A percentile compares a stretch with the other conserved stretches of the same genome.
Conservation (phyloP, 53 echinoderm and acorn worm genomes). For the Crossaster papposus region DNA sequence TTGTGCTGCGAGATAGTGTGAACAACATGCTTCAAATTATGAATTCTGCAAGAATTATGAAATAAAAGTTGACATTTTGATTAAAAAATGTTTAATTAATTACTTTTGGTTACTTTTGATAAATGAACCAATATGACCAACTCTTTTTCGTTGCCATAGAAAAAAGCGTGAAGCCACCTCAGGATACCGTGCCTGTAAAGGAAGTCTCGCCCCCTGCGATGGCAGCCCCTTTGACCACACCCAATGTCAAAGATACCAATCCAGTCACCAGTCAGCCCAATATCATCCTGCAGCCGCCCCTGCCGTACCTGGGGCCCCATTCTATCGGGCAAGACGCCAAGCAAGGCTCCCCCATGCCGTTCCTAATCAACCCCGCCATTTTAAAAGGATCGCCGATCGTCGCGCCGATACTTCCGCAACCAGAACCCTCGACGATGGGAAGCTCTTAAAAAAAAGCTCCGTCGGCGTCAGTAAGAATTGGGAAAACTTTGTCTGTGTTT, state of each 20-base stretch:
- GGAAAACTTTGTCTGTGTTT: too few relatives aligned
- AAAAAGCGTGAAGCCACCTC: constrained; percentile 1
- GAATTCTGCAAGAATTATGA: too few relatives aligned
- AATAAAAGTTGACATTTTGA: too few relatives aligned
- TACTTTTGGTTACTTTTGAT: too few relatives aligned
- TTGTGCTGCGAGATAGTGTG: too few relatives aligned
- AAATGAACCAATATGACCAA: background rate
- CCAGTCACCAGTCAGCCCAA: constrained; percentile 72
- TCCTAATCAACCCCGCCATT: constrained; percentile 86
- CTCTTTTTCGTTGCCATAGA: background rate
- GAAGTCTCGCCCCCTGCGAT: too few relatives aligned
- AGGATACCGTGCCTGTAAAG: constrained; percentile 24
- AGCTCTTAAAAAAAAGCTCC: constrained; percentile 7
- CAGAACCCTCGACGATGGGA: constrained; percentile 26
- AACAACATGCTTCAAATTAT: too few relatives aligned
- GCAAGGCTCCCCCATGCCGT: constrained; percentile 73
- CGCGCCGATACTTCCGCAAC: constrained; percentile 42
- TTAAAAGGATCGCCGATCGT: constrained; percentile 78
- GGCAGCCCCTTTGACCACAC: constrained; percentile 45
- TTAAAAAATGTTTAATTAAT: background rate
- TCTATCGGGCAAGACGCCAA: constrained; percentile 55
- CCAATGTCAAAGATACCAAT: constrained; percentile 41
- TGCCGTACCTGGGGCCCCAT: constrained; percentile 76
- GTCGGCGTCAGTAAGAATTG: background rate
- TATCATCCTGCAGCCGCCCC: constrained; percentile 94